These are phyloP conservation scores for Cephus pulcher DNA, from an alignment of 2,888 invertebrate species.

Conservation along the genomic window DNA sequence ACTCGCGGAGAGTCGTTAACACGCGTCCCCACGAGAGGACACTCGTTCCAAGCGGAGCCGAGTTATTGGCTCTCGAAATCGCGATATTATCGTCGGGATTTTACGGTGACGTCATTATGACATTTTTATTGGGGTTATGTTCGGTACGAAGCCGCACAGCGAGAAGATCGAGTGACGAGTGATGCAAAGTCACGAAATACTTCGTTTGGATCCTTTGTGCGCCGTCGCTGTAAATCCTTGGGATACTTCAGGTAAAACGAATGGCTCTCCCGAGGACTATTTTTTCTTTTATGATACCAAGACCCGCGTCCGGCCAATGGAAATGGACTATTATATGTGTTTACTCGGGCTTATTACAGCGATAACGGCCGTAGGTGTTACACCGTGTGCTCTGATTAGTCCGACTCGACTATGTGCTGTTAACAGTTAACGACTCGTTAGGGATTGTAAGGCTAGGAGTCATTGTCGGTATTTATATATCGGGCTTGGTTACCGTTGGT, in stretches of 20 bases:
- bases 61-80: background rate
- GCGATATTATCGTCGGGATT: background rate
- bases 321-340: background rate
- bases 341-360: background rate
- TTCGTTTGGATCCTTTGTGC: background rate
- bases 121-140: background rate
- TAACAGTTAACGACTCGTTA: constrained; percentile 19
- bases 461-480: constrained; percentile 7
- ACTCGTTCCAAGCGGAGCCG: background rate
- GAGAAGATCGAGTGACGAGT: background rate
- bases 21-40: background rate
- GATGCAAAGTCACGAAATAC: background rate
- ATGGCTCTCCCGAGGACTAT: background rate
- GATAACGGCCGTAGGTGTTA: background rate
- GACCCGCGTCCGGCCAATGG: background rate
- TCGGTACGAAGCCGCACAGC: background rate
- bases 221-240: background rate
- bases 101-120: background rate
- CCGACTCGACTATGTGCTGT: constrained; percentile 5
- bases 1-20: background rate
- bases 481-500: background rate
- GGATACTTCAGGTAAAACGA: background rate
- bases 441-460: constrained; percentile 18
- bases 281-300: background rate
- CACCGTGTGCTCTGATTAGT: background rate